Conservation (phyloP, 2,797 vertebrate species). For the Neosalanx taihuensis region DNA sequence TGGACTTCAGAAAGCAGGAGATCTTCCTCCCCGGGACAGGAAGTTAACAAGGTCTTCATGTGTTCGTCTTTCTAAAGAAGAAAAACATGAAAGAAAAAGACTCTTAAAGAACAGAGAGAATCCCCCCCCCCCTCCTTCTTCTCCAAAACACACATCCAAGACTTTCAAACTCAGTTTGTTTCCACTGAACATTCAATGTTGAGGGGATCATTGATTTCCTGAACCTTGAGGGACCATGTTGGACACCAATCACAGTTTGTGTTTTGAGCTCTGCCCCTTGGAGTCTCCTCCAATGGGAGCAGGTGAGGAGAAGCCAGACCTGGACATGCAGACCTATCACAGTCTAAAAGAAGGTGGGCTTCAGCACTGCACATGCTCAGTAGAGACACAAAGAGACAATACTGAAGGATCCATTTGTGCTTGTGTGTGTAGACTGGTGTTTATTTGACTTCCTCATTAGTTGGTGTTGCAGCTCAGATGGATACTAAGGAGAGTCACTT, state of each 20-base stretch:
- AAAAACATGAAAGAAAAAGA: background rate
- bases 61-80: background rate
- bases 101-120: background rate
- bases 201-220: slow-evolving; percentile 40
- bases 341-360: slow-evolving; percentile 80
- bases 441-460: background rate
- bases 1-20: slow-evolving; percentile 25
- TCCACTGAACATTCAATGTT: slow-evolving; percentile 48
- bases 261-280: slow-evolving; percentile 67
- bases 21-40: slow-evolving; percentile 26
- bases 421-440: slow-evolving; percentile 8
- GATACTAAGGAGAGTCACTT: background rate
- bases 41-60: slow-evolving; percentile 25
- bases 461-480: background rate
- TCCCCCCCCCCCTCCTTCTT: slow-evolving; percentile 4
- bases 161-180: slow-evolving; percentile 20
- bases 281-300: slow-evolving; percentile 66
- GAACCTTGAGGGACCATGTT: slow-evolving; percentile 67
- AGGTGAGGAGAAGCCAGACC: slow-evolving; percentile 64
- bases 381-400: slow-evolving; percentile 9
- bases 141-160: slow-evolving; percentile 17
- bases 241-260: slow-evolving; percentile 76
- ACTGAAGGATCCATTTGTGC: slow-evolving; percentile 40
- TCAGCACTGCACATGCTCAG: slow-evolving; percentile 28
- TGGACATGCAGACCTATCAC: slow-evolving; percentile 72